Evolutionary conservation across 1,140 invertebrate genomes (phyloP).

Genomic region (Zaprionus inermis): DNA sequence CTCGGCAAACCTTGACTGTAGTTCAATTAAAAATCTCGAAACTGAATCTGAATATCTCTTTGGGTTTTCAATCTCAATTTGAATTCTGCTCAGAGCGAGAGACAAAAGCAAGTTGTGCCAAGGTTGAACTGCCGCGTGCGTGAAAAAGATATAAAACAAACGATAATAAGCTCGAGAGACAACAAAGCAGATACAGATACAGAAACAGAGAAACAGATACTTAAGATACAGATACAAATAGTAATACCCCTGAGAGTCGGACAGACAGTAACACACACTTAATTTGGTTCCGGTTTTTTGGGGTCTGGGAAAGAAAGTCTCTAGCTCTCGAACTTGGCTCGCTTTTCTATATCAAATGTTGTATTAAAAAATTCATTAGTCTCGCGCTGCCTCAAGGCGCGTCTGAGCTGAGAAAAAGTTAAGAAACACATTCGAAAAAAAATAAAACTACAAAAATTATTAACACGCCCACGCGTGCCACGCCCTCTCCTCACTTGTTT

Average conservation of each 20-base stretch:
- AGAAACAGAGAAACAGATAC: constrained; percentile 23
- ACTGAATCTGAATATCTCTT: constrained; percentile 51
- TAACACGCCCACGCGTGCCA: constrained; percentile 64
- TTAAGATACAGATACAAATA: constrained; percentile 21
- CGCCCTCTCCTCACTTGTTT: constrained; percentile 21
- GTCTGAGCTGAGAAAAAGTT: constrained; percentile 38
- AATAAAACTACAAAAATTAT: constrained; percentile 41
- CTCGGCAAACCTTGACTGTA: constrained; percentile 62
- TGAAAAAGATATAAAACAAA: constrained; percentile 57
- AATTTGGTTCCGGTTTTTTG: constrained; percentile 71
- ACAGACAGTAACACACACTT: constrained; percentile 23
- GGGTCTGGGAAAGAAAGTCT: constrained; percentile 68
- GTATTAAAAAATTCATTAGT: constrained; percentile 70
- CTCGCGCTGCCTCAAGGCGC: constrained; percentile 27
- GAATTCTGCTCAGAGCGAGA: constrained; percentile 55
- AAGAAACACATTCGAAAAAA: not conserved
- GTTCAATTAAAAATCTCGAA: constrained; percentile 73
- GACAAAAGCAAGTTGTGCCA: constrained; percentile 43
- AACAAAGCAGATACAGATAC: constrained; percentile 53
- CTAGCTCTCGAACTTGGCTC: not conserved
- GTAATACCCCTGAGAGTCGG: constrained; percentile 27
- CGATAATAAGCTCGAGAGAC: constrained; percentile 57
- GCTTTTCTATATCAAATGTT: constrained; percentile 73
- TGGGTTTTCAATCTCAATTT: constrained; percentile 58
- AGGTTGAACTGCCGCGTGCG: constrained; percentile 61